These are phyloP conservation scores for Hirundichthys speculiger DNA, from an alignment of 2,113 vertebrate genomes.

Conservation along the genomic window DNA sequence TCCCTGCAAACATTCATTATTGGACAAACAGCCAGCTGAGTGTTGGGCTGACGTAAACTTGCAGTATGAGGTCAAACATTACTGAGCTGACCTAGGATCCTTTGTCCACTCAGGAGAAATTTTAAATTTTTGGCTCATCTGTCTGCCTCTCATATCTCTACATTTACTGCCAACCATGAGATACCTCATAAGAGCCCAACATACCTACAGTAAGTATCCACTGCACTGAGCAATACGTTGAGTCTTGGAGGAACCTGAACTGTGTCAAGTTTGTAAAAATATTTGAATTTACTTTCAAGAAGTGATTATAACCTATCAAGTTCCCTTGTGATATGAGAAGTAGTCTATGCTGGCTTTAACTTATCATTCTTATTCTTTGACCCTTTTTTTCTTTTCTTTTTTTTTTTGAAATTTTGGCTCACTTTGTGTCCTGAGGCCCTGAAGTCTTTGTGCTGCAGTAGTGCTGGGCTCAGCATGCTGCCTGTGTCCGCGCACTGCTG, in stretches of 20 bases:
- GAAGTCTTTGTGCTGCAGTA: constrained; percentile 76
- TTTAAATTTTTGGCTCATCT: constrained; percentile 59
- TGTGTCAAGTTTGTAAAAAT: constrained; percentile 36
- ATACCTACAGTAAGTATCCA: not conserved
- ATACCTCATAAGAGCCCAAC: constrained; percentile 14
- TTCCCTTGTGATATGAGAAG: constrained; percentile 26
- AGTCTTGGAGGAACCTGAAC: not conserved
- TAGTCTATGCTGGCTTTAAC: constrained; percentile 16
- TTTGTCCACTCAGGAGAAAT: constrained; percentile 58
- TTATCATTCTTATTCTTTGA: constrained; percentile 34
- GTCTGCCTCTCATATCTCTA: constrained; percentile 59
- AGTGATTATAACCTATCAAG: constrained; percentile 68
- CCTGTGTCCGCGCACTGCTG: constrained; percentile 77
- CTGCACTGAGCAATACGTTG: constrained; percentile 13
- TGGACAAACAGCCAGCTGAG: constrained; percentile 66
- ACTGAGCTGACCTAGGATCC: constrained; percentile 59
- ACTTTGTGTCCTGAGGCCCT: constrained; percentile 62
- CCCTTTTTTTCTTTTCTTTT: constrained; percentile 45
- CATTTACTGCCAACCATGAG: constrained; percentile 53
- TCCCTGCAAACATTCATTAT: constrained; percentile 43
- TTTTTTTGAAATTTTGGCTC: constrained; percentile 58
- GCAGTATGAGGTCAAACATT: constrained; percentile 63
- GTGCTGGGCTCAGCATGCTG: constrained; percentile 81
- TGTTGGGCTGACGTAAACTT: constrained; percentile 60
- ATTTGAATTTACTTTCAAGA: constrained; percentile 25